Conservation (phyloP, 2,797 vertebrate genomes). For the Ctenochaetus hawaiiensis region DNA sequence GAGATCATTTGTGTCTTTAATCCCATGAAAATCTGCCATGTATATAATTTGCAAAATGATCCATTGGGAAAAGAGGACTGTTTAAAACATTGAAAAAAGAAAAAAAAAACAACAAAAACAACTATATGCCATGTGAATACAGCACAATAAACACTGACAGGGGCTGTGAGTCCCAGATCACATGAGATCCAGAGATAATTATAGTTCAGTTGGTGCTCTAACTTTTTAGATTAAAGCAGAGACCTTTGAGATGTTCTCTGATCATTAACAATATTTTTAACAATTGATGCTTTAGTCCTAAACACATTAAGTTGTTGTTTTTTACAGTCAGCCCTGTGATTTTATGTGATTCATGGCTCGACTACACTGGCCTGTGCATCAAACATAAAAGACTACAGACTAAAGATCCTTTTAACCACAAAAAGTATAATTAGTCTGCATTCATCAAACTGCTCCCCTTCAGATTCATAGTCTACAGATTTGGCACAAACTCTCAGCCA, state of each 20-base stretch:
- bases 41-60: neutral
- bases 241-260: neutral
- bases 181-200: neutral
- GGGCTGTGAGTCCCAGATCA: neutral
- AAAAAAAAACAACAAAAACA: too few species aligned
- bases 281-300: neutral
- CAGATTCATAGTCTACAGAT: neutral
- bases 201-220: neutral
- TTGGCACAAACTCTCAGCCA: neutral
- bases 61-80: neutral
- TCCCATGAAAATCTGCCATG: neutral
- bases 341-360: too few species aligned
- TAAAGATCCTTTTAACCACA: neutral
- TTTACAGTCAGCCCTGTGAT: neutral
- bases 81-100: constrained; percentile 7
- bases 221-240: neutral
- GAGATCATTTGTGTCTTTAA: constrained; percentile 4
- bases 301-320: neutral
- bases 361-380: neutral
- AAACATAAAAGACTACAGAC: neutral
- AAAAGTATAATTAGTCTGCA: neutral
- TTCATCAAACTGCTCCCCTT: too few species aligned
- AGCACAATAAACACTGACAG: neutral
- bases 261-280: neutral
- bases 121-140: neutral